Evolutionary conservation across 2,113 vertebrate genomes (phyloP).

Genomic region (Globicephala melas): DNA sequence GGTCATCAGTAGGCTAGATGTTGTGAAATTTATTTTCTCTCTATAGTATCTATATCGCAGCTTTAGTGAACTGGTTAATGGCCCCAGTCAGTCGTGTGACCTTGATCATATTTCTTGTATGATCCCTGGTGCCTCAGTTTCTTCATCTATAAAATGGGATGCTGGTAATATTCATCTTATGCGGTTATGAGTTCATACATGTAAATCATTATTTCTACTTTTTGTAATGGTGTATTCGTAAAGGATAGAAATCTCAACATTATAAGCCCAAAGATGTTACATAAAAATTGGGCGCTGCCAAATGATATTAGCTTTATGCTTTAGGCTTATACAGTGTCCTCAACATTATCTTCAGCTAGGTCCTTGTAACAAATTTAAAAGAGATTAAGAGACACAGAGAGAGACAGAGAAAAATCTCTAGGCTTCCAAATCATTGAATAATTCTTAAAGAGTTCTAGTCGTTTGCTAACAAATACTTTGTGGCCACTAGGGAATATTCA

Average conservation of each 20-base stretch:
- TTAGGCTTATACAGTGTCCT: background rate
- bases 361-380: background rate
- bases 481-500: background rate
- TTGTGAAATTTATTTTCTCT: background rate
- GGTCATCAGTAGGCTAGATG: background rate
- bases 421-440: background rate
- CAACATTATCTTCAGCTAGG: background rate
- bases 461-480: background rate
- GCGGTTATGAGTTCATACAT: background rate
- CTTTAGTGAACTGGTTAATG: background rate
- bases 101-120: background rate
- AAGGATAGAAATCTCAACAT: background rate
- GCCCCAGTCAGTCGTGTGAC: background rate
- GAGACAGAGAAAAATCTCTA: background rate
- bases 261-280: background rate
- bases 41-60: background rate
- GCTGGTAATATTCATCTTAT: background rate
- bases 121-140: background rate
- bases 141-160: background rate
- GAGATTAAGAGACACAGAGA: background rate
- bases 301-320: background rate
- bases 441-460: background rate
- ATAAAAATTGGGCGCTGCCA: background rate
- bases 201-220: slow-evolving; percentile 25
- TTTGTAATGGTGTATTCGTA: background rate